Conservation (phyloP, 2,797 vertebrate species). For the Enteromius argenteus region DNA sequence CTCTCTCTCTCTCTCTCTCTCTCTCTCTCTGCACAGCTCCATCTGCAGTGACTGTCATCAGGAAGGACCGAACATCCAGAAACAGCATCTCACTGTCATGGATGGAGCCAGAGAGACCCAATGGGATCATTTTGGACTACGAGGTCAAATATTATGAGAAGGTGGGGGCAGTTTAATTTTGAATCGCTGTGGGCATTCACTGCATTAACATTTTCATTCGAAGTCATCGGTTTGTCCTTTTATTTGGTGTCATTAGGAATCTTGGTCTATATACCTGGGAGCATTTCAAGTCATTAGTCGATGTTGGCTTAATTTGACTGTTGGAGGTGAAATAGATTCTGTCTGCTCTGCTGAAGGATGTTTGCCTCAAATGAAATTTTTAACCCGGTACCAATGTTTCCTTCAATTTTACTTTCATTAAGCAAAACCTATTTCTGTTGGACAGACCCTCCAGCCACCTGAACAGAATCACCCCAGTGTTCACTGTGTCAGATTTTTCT, state of each 20-base stretch:
- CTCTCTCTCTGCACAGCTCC: constrained; percentile 83
- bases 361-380: constrained; percentile 13
- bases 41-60: constrained; percentile 89
- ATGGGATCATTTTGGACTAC: constrained; percentile 98
- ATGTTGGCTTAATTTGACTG: constrained; percentile 36
- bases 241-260: constrained; percentile 34
- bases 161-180: constrained; percentile 79
- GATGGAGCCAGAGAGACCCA: constrained; percentile 96
- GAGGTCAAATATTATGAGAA: constrained; percentile 99
- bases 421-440: not conserved
- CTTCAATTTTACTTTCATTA: not conserved
- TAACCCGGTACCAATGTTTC: not conserved
- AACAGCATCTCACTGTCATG: constrained; percentile 95
- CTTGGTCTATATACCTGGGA: constrained; percentile 40
- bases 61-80: constrained; percentile 92
- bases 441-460: not conserved
- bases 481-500: not conserved
- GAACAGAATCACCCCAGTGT: not conserved
- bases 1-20: constrained; percentile 38
- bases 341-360: constrained; percentile 3
- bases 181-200: constrained; percentile 41
- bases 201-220: constrained; percentile 55
- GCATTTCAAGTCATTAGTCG: constrained; percentile 46
- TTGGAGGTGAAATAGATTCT: constrained; percentile 13
- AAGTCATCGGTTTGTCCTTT: constrained; percentile 28